These are phyloP conservation scores for Triplophysa tibetana DNA, from an alignment of 2,113 vertebrate genomes.

Conservation along the genomic window DNA sequence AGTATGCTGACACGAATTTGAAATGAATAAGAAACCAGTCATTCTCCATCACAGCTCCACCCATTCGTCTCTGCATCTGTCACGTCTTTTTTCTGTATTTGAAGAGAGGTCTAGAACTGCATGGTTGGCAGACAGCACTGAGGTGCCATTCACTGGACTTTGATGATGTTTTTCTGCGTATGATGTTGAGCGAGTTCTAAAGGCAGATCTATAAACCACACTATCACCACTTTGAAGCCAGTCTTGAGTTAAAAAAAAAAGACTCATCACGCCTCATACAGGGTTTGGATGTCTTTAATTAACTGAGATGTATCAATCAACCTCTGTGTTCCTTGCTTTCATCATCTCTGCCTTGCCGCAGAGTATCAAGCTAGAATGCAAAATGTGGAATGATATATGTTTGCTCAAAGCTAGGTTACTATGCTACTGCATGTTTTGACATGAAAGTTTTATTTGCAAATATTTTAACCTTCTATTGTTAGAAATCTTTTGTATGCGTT, in stretches of 20 bases:
- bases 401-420: not conserved
- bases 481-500: not conserved
- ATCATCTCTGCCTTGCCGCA: not conserved
- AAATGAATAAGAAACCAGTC: not conserved
- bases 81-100: not conserved
- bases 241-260: not conserved
- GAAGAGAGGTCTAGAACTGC: not conserved
- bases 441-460: not conserved
- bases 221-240: constrained; percentile 41
- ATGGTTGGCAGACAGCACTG: not conserved
- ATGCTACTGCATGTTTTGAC: not conserved
- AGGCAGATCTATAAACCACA: constrained; percentile 28
- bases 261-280: constrained; percentile 13
- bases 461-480: too few species aligned
- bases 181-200: constrained; percentile 22
- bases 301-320: constrained; percentile 1
- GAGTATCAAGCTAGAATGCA: not conserved
- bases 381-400: not conserved
- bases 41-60: not conserved
- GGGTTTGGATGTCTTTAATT: constrained; percentile 3
- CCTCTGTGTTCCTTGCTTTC: constrained; percentile 2
- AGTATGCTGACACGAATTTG: not conserved
- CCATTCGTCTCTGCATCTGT: not conserved
- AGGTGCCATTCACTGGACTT: constrained; percentile 12
- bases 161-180: constrained; percentile 19